phyloP scores from a whole-genome alignment of 2,113 vertebrate species.

The Leucoraja erinaceus region DNA sequence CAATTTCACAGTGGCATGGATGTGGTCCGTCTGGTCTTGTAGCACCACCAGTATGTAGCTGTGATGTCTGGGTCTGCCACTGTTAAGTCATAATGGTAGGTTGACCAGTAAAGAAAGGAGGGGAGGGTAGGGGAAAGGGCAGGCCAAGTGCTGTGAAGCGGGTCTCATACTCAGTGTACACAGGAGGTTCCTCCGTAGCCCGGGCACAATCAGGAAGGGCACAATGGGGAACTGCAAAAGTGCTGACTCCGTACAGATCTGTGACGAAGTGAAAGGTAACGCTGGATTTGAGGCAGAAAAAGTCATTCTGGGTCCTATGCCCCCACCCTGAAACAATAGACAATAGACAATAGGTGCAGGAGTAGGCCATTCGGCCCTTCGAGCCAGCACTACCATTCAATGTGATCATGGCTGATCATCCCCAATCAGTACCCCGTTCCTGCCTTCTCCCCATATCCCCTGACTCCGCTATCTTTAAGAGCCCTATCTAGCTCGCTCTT shows the following conservation, averaged over 20 bases:
- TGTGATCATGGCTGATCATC: no score
- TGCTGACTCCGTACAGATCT: not conserved
- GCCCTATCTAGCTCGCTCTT: no score
- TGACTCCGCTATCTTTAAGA: no score
- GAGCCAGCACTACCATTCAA: no score
- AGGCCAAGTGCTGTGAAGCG: not conserved
- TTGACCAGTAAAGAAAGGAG: slow-evolving; percentile 16
- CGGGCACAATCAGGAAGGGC: no score
- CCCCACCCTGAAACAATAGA: no score
- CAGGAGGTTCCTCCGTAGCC: not conserved
- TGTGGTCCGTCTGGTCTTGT: not conserved
- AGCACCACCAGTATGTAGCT: not conserved
- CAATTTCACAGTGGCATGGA: not conserved
- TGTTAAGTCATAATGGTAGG: slow-evolving; percentile 23
- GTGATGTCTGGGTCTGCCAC: not conserved
- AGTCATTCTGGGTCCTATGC: not conserved
- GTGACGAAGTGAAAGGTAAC: slow-evolving; percentile 9
- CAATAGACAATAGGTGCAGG: no score
- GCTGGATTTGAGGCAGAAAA: not conserved
- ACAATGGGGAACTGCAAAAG: slow-evolving; percentile 19
- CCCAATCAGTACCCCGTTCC: no score
- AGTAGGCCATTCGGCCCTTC: no score
- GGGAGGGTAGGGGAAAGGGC: not conserved
- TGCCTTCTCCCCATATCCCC: no score
- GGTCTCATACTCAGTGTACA: not conserved